Evolutionary conservation across 2,888 invertebrate species (phyloP), one percentile per base, ranked within the genome.

Genomic region (Helicoverpa assulta): DNA sequence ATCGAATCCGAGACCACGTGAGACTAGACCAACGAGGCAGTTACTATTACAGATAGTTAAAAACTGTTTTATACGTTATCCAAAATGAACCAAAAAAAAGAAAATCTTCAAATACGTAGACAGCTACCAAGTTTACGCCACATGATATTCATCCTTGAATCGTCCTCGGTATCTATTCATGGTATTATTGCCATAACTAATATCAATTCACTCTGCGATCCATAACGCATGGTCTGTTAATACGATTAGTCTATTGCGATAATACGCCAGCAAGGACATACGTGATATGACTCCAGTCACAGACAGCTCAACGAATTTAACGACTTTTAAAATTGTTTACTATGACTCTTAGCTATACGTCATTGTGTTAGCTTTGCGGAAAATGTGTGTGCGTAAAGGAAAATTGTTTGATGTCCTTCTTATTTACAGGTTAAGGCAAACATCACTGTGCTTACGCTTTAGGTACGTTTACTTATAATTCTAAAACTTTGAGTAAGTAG

Each of bases 241-340:
- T 67, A 51, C 55, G 50, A 78, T 81, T 60, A 72, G 74, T 47
- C 51, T 62, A 60, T 69, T 74, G 71, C 62, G 51, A 59, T 74
- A 74, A 80, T 63, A 37, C 53, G n/a, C 21, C 7, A 54, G 47
- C 62, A 80, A 78, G 78, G 67, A 29, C 60, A 67, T 59, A 78
- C 81, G 71, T 81, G 81, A 78, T 61, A 66, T n/a, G 62, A 69
- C 58, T 70, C 4, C 21, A 26, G 26, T 4, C 4, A 53, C 14
- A 50, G 69, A 26, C 26, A 26, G 37, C 60, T 26, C 58, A 29
- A 29, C 19, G 19, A 61, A 77, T 61, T 55, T 21, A 33, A 51
- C 64, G 54, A 58, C 40, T 60, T 26, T 47, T 64, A 8, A 26
- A 37, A 67, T 70, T 77, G 52, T 55, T 53, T 52, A 52, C 61